phyloP scores from a whole-genome alignment of 2,113 vertebrate species.

The Nothoprocta perdicaria region DNA sequence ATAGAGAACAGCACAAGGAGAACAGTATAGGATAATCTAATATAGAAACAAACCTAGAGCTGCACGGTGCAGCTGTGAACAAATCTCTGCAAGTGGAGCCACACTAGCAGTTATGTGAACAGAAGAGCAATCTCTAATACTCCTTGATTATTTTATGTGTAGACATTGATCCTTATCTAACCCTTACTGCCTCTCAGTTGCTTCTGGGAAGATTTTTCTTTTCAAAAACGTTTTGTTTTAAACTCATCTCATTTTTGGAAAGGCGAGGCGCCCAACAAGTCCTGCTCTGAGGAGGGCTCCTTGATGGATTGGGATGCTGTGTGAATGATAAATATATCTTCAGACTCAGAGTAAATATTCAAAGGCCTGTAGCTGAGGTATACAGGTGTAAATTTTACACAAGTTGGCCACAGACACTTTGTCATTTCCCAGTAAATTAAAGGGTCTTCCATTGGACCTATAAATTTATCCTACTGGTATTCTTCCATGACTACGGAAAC shows the following conservation, averaged over 20 bases:
- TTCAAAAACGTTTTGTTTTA: constrained; percentile 35
- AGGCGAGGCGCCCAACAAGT: constrained; percentile 61
- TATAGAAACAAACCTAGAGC: background rate
- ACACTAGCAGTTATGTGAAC: background rate
- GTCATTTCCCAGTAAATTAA: constrained; percentile 76
- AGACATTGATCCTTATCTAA: constrained; percentile 57
- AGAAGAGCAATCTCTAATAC: background rate
- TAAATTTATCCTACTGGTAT: constrained; percentile 55
- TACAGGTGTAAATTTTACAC: constrained; percentile 72
- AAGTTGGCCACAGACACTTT: constrained; percentile 68
- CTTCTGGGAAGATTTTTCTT: constrained; percentile 59
- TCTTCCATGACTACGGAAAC: constrained; percentile 58
- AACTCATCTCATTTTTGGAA: constrained; percentile 67
- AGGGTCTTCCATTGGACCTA: constrained; percentile 63
- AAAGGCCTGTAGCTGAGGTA: constrained; percentile 51
- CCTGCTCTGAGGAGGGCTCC: constrained; percentile 63
- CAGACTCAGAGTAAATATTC: constrained; percentile 72
- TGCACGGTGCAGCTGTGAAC: background rate
- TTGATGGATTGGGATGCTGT: constrained; percentile 62
- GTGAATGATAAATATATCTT: constrained; percentile 56
- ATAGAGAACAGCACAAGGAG: background rate
- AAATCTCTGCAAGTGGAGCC: background rate
- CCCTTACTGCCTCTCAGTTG: constrained; percentile 36
- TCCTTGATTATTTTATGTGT: background rate
- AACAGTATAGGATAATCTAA: background rate